A percentile compares a stretch with the other conserved stretches of the same genome.
These are phyloP conservation scores for Elgaria multicarinata DNA, from an alignment of 2,113 vertebrate genomes.

Conservation along the genomic window DNA sequence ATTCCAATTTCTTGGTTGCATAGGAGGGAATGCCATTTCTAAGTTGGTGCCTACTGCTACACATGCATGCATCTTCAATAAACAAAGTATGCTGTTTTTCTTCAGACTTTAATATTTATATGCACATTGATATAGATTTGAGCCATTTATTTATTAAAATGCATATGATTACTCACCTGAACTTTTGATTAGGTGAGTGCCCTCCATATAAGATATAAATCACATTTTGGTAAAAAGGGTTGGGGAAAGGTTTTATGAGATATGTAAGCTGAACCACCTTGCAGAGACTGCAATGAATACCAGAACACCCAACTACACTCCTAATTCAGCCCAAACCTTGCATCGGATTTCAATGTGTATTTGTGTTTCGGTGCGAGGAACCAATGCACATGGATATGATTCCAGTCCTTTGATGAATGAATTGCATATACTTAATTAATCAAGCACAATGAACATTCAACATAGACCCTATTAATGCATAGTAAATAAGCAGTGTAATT, in stretches of 20 bases:
- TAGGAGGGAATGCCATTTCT: not conserved
- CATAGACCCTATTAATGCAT: slow-evolving; percentile 42
- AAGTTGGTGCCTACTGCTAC: not conserved
- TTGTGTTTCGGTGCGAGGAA: slow-evolving; percentile 51
- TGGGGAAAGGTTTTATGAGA: not conserved
- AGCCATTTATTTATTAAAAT: not conserved
- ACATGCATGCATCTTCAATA: not conserved
- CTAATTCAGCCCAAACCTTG: not conserved
- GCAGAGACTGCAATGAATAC: not conserved
- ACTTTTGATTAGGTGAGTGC: not conserved
- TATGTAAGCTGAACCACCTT: not conserved
- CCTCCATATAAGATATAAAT: not conserved
- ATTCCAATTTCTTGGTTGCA: not conserved
- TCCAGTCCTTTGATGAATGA: slow-evolving; percentile 51
- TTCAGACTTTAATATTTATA: not conserved
- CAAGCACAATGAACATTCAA: slow-evolving; percentile 57
- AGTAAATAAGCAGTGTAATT: slow-evolving; percentile 55
- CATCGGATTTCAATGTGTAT: not conserved
- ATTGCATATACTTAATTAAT: slow-evolving; percentile 59
- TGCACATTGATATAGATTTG: not conserved
- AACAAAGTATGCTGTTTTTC: not conserved
- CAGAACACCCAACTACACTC: not conserved
- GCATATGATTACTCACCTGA: not conserved
- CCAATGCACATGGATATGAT: slow-evolving; percentile 32
- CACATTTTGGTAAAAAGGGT: not conserved